A percentile compares a stretch with the other conserved stretches of the same genome.
phyloP scores from a whole-genome alignment of 2,888 invertebrate species.

The Eupithecia exiguata region DNA sequence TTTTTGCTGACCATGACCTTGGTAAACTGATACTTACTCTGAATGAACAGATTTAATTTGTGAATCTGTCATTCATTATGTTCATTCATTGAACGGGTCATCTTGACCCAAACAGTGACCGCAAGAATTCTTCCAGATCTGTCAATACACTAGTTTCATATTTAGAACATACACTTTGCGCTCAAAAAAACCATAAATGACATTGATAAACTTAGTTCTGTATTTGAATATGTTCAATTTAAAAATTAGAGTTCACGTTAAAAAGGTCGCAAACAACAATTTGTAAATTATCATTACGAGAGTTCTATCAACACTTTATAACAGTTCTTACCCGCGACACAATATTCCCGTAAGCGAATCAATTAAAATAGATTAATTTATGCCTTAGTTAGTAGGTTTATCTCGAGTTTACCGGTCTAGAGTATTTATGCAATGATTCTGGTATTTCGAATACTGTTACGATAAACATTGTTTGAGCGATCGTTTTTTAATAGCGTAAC shows the following conservation, averaged over 20 bases:
- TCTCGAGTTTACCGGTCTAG: slow-evolving; percentile 42
- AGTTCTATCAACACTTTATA: background rate
- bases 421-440: slow-evolving; percentile 29
- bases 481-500: background rate
- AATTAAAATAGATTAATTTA: slow-evolving; percentile 76
- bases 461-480: background rate
- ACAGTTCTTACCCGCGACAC: slow-evolving; percentile 12
- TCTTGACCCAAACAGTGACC: slow-evolving; percentile 51
- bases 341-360: slow-evolving; percentile 43
- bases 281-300: background rate
- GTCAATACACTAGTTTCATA: slow-evolving; percentile 20
- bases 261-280: background rate
- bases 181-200: background rate
- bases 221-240: background rate
- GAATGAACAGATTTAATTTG: background rate
- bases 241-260: background rate
- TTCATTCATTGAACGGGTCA: slow-evolving; percentile 37
- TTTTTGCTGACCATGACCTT: slow-evolving; percentile 49
- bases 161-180: background rate
- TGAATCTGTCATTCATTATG: slow-evolving; percentile 40
- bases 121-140: slow-evolving; percentile 49
- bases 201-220: background rate
- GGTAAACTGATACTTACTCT: slow-evolving; percentile 46
- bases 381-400: slow-evolving; percentile 61
- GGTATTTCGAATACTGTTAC: slow-evolving; percentile 27